Evolutionary conservation across 2,113 vertebrate genomes (phyloP).

Genomic region (Lepidothrix coronata): DNA sequence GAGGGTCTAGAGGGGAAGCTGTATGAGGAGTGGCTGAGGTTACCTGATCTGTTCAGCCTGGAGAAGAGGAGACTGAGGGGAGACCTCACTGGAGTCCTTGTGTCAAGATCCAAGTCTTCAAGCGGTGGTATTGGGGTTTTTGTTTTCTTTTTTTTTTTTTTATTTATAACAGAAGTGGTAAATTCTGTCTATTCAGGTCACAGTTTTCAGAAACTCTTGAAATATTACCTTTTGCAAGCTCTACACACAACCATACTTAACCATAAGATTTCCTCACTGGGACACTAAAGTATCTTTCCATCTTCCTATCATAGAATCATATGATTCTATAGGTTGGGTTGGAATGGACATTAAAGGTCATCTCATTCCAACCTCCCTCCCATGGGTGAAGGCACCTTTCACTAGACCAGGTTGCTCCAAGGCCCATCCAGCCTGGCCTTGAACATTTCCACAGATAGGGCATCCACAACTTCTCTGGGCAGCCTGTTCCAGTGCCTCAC

Average conservation of each 20-base stretch:
- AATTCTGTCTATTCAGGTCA: not conserved
- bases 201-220: not conserved
- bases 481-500: not conserved
- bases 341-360: not conserved
- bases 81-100: not conserved
- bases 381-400: not conserved
- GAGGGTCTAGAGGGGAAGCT: not conserved
- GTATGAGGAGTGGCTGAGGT: not conserved
- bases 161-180: not conserved
- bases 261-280: not conserved
- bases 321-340: not conserved
- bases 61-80: not conserved
- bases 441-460: not conserved
- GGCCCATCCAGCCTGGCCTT: not conserved
- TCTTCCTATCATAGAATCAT: not conserved
- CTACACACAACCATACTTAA: not conserved
- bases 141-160: not conserved
- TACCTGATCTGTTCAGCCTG: not conserved
- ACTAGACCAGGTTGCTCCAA: not conserved
- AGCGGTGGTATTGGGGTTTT: rapidly evolving
- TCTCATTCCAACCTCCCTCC: not conserved
- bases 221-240: not conserved
- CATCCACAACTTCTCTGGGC: not conserved
- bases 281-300: not conserved
- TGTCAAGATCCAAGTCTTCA: not conserved